phyloP scores from a whole-genome alignment of 2,113 vertebrate species.

The Rissa tridactyla region DNA sequence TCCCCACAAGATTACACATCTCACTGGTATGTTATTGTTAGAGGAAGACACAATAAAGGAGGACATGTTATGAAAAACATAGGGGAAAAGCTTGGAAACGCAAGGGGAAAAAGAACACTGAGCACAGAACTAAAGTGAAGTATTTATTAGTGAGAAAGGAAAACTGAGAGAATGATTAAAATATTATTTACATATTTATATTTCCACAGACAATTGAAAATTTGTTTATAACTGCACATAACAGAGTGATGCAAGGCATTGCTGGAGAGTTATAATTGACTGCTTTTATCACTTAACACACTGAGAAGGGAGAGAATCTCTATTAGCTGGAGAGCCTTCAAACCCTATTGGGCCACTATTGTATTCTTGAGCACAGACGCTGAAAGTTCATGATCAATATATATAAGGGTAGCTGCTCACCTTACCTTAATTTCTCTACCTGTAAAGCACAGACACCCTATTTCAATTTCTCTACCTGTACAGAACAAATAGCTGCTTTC shows the following conservation, averaged over 20 bases:
- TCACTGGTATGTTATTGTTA: background rate
- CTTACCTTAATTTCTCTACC: background rate
- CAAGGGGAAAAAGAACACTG: background rate
- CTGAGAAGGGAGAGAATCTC: background rate
- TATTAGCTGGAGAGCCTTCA: background rate
- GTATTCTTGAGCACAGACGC: background rate
- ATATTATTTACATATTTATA: background rate
- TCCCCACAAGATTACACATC: background rate
- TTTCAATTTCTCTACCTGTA: background rate
- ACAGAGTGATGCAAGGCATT: background rate
- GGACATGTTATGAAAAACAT: background rate
- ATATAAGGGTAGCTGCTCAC: background rate
- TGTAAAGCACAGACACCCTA: background rate
- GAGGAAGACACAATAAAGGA: background rate
- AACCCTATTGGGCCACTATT: background rate
- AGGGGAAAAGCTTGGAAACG: background rate
- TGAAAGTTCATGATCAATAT: background rate
- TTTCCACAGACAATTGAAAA: background rate
- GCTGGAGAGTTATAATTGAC: background rate
- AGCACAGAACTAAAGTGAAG: background rate
- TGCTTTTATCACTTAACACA: background rate
- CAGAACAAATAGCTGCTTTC: background rate
- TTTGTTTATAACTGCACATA: background rate
- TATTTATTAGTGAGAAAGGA: background rate
- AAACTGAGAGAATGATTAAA: background rate